phyloP scores from a whole-genome alignment of 1,140 invertebrate species.

The Tetraneura akinire region DNA sequence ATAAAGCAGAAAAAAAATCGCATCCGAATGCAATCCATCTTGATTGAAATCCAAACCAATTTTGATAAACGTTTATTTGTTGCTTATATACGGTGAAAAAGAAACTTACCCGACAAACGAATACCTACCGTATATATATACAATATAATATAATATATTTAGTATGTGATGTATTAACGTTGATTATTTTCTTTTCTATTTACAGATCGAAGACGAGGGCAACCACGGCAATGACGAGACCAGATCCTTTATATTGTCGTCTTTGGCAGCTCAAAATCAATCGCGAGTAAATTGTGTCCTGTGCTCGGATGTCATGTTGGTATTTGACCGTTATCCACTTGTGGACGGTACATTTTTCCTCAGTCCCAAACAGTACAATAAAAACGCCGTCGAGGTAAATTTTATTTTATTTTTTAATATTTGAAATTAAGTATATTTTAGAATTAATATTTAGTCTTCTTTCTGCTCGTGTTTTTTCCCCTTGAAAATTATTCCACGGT shows the following conservation, averaged over 20 bases:
- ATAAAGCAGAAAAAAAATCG: background rate
- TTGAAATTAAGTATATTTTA: too few species aligned
- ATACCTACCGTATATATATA: background rate
- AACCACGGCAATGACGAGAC: slow-evolving; percentile 97
- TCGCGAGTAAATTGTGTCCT: slow-evolving; percentile 83
- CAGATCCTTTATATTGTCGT: slow-evolving; percentile 87
- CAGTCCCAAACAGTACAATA: slow-evolving; percentile 85
- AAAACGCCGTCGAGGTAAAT: slow-evolving; percentile 78
- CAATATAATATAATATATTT: too few species aligned
- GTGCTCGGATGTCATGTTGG: slow-evolving; percentile 83
- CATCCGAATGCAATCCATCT: slow-evolving; percentile 10
- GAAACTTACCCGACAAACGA: background rate
- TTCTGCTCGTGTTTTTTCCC: too few species aligned
- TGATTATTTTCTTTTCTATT: slow-evolving; percentile 57
- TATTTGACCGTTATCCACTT: slow-evolving; percentile 95
- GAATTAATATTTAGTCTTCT: too few species aligned
- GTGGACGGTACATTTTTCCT: slow-evolving; percentile 97
- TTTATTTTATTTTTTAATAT: too few species aligned
- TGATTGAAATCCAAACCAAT: slow-evolving; percentile 42
- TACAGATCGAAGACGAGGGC: slow-evolving; percentile 94
- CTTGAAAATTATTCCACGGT: too few species aligned
- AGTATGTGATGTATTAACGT: background rate
- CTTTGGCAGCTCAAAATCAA: slow-evolving; percentile 80
- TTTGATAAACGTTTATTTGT: slow-evolving; percentile 2
- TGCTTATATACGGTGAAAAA: background rate